Evolutionary conservation across 1,140 invertebrate species (phyloP).

Genomic region (Cotesia chilonis): DNA sequence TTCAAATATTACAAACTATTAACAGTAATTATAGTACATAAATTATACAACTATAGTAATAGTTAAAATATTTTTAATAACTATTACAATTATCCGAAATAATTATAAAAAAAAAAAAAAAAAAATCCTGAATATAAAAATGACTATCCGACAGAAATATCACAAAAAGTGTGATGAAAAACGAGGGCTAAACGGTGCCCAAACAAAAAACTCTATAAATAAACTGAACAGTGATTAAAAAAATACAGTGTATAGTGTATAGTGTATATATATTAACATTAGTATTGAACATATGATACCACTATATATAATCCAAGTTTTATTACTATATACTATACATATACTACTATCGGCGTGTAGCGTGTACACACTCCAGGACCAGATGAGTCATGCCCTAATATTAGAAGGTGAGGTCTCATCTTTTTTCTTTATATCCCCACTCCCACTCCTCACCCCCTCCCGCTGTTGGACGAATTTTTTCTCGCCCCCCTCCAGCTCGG

Average conservation of each 20-base stretch:
- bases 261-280: too few species aligned
- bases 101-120: too few species aligned
- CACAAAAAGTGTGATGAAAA: background rate
- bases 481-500: slow-evolving; percentile 14
- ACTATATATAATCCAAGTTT: background rate
- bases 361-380: slow-evolving; percentile 30
- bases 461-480: slow-evolving; percentile 36
- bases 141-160: background rate
- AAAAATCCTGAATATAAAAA: too few species aligned
- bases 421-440: slow-evolving; percentile 32
- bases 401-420: slow-evolving; percentile 47
- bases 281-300: background rate
- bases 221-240: too few species aligned
- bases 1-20: too few species aligned
- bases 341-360: slow-evolving; percentile 13
- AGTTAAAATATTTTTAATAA: too few species aligned
- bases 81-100: too few species aligned
- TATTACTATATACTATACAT: background rate
- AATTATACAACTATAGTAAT: too few species aligned
- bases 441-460: slow-evolving; percentile 28
- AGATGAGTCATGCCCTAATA: slow-evolving; percentile 50
- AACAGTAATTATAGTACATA: too few species aligned
- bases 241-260: too few species aligned
- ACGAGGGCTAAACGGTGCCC: background rate
- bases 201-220: background rate